These are phyloP conservation scores for Baryphthengus martii DNA, from an alignment of 2,113 vertebrate genomes.

Conservation along the genomic window DNA sequence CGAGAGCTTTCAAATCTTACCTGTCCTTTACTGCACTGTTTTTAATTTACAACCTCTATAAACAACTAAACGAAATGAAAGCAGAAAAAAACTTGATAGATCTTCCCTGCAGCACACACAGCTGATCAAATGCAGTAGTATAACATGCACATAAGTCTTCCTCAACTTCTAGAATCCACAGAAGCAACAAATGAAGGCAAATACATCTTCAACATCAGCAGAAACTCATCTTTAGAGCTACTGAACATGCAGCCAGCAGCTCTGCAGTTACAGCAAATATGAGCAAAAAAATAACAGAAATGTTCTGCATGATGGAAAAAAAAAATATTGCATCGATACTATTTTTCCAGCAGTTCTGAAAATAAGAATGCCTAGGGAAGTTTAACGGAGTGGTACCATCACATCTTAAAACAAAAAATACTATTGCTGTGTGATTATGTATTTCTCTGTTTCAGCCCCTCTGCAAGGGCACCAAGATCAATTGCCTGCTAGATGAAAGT, in stretches of 20 bases:
- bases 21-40: not conserved
- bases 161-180: not conserved
- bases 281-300: not conserved
- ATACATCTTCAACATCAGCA: not conserved
- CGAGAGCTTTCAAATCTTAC: not conserved
- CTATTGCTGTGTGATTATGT: not conserved
- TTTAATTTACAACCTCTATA: not conserved
- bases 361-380: not conserved
- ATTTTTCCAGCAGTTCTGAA: not conserved
- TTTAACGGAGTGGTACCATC: not conserved
- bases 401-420: not conserved
- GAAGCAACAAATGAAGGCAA: not conserved
- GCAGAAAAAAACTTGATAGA: not conserved
- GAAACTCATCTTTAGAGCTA: not conserved
- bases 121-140: not conserved
- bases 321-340: not conserved
- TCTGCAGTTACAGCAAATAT: rapidly evolving
- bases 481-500: not conserved
- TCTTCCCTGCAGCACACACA: not conserved
- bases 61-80: not conserved
- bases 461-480: not conserved
- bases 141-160: not conserved
- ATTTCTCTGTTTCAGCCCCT: not conserved
- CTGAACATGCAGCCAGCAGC: not conserved
- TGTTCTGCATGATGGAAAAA: rapidly evolving